Evolutionary conservation across 2,888 invertebrate species (phyloP).

Genomic region (Melanostoma scalare): DNA sequence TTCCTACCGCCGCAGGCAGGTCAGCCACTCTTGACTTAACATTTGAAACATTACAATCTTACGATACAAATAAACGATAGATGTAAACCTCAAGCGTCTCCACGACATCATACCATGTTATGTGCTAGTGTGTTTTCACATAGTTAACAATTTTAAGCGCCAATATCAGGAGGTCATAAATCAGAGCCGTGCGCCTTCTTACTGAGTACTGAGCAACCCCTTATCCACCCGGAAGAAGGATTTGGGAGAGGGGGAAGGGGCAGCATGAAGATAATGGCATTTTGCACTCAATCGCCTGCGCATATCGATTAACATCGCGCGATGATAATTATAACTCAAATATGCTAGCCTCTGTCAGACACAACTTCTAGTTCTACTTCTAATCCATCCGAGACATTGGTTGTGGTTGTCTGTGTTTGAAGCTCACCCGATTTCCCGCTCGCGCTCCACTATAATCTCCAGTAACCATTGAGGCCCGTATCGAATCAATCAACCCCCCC

Average conservation of each 20-base stretch:
- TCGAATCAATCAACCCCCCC: constrained; percentile 50
- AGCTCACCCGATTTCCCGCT: constrained; percentile 21
- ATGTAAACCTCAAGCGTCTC: constrained; percentile 43
- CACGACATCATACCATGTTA: neutral
- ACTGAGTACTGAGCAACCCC: constrained; percentile 33
- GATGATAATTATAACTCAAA: constrained; percentile 59
- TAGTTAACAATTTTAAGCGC: constrained; percentile 70
- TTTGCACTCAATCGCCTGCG: constrained; percentile 62
- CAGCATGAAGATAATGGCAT: constrained; percentile 55
- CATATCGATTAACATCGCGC: constrained; percentile 64
- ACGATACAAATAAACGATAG: constrained; percentile 26
- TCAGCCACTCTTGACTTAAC: constrained; percentile 16
- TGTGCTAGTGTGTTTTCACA: constrained; percentile 37
- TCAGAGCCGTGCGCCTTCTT: constrained; percentile 61
- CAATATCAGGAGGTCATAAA: constrained; percentile 67
- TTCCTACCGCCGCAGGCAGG: constrained; percentile 41
- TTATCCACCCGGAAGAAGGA: neutral
- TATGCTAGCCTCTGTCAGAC: constrained; percentile 36
- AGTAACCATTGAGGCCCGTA: constrained; percentile 50
- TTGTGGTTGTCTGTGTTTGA: constrained; percentile 35
- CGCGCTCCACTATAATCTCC: constrained; percentile 35
- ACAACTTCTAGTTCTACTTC: constrained; percentile 42
- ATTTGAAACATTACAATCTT: constrained; percentile 46
- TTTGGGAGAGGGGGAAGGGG: constrained; percentile 9
- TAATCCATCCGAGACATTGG: constrained; percentile 53